phyloP scores from a whole-genome alignment of 2,113 vertebrate species.

The Hippocampus guttulatus region DNA sequence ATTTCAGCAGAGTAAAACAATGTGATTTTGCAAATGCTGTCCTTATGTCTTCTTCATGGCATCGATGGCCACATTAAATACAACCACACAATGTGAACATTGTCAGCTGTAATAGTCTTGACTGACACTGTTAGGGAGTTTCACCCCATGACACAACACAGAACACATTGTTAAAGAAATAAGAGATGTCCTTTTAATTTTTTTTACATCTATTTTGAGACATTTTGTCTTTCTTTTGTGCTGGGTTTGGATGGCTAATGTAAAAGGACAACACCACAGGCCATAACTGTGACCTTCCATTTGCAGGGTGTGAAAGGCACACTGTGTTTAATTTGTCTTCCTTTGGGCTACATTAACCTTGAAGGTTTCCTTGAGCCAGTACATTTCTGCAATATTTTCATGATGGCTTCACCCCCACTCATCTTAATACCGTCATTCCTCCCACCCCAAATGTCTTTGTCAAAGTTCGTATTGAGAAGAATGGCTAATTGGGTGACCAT shows the following conservation, averaged over 20 bases:
- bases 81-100: background rate
- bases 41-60: no score
- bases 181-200: background rate
- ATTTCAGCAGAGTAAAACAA: background rate
- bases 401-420: background rate
- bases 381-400: constrained; percentile 9
- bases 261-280: constrained; percentile 35
- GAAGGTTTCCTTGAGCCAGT: constrained; percentile 13
- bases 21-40: background rate
- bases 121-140: background rate
- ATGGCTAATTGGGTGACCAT: constrained; percentile 9
- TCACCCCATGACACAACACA: background rate
- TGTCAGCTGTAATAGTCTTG: background rate
- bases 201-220: background rate
- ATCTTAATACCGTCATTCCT: background rate
- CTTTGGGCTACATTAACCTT: constrained; percentile 26
- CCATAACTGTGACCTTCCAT: constrained; percentile 33
- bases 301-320: constrained; percentile 7
- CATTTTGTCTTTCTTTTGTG: constrained; percentile 4
- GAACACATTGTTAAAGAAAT: background rate
- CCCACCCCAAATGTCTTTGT: background rate
- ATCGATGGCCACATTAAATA: background rate
- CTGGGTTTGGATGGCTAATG: constrained; percentile 28
- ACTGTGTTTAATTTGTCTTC: constrained; percentile 28
- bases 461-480: background rate